A percentile compares a stretch with the other conserved stretches of the same genome.
phyloP scores from a whole-genome alignment of 2,888 invertebrate species.

The Ichneumoninae sp. region DNA sequence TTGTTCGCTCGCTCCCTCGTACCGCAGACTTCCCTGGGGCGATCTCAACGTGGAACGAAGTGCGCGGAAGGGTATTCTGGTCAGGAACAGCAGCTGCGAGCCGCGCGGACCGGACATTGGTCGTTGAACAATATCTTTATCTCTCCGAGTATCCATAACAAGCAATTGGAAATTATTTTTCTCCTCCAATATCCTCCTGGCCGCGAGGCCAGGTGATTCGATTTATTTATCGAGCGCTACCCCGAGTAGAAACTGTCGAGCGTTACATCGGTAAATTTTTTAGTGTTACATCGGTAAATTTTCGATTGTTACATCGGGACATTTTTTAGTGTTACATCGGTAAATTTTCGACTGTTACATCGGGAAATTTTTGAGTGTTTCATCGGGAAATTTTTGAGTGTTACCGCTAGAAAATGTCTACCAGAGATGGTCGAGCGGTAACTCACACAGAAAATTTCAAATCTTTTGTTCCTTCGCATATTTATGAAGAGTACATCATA shows the following conservation, averaged over 20 bases:
- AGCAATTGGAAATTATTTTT: constrained; percentile 32
- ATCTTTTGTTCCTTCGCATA: no score
- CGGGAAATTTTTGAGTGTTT: no score
- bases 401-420: no score
- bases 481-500: no score
- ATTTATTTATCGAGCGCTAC: background rate
- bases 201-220: constrained; percentile 1
- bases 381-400: no score
- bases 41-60: background rate
- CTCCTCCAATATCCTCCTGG: constrained; percentile 11
- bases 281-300: no score
- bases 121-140: constrained; percentile 29
- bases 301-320: no score
- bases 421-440: no score
- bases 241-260: background rate
- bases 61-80: background rate
- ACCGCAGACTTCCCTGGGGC: constrained; percentile 5
- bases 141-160: constrained; percentile 26
- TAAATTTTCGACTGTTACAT: no score
- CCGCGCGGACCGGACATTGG: constrained; percentile 3
- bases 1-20: constrained; percentile 22
- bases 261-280: no score
- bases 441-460: no score
- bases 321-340: no score
- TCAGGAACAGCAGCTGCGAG: constrained; percentile 16